Percentiles rank a stretch among this genome's conserved stretches.
These are phyloP conservation scores for Triops longicaudatus DNA, from an alignment of 1,140 invertebrate genomes.

Conservation along the genomic window DNA sequence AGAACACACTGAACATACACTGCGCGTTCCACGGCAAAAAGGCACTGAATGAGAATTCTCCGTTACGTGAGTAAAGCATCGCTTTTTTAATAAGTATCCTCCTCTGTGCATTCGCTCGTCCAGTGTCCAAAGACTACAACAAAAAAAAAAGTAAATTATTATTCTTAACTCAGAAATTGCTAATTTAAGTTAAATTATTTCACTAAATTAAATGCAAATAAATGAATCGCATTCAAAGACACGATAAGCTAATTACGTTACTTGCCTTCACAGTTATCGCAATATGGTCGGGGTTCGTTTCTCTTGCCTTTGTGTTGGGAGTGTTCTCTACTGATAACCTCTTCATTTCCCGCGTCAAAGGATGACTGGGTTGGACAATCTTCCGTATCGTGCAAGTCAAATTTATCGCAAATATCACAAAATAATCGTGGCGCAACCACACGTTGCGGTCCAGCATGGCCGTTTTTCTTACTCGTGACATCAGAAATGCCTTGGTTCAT, in stretches of 20 bases:
- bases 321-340: slow-evolving; percentile 42
- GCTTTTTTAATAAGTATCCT: slow-evolving; percentile 60
- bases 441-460: slow-evolving; percentile 20
- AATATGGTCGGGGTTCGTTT: slow-evolving; percentile 60
- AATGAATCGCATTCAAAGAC: slow-evolving; percentile 33
- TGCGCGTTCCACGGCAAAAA: not conserved
- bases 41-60: not conserved
- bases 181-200: too few relatives aligned
- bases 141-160: slow-evolving; percentile 33
- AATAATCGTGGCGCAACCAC: slow-evolving; percentile 67
- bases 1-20: too few relatives aligned
- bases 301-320: slow-evolving; percentile 35
- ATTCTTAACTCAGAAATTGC: not conserved
- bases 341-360: slow-evolving; percentile 44
- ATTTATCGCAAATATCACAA: slow-evolving; percentile 95
- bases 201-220: slow-evolving; percentile 32
- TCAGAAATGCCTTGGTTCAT: slow-evolving; percentile 51
- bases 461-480: slow-evolving; percentile 37
- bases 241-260: too few relatives aligned
- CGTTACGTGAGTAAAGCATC: not conserved
- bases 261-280: slow-evolving; percentile 83
- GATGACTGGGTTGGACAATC: slow-evolving; percentile 83
- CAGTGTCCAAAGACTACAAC: slow-evolving; percentile 68
- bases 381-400: slow-evolving; percentile 93
- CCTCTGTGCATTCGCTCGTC: slow-evolving; percentile 67